Base-by-base conservation (phyloP, 2,888 invertebrate genomes). In the Flexamia atlantica region DNA sequence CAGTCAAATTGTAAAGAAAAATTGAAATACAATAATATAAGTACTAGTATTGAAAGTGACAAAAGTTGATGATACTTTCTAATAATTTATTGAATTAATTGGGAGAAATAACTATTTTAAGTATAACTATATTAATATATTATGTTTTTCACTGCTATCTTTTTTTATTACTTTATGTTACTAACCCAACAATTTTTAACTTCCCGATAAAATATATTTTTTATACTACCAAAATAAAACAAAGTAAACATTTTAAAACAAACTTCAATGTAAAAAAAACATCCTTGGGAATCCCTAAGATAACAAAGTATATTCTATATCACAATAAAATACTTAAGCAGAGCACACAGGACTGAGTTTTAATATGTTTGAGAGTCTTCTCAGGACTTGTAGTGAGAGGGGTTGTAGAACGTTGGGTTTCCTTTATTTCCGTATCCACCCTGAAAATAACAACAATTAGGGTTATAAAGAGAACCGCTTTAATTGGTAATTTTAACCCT, bases 351-450 rank as follows among this genome's bases (percentile, higher is more conserved):
- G 28, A 60, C 28, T 25, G 12, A 36, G 32, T 32, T 23, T n/a
- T 70, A 17, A 1, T 28, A 20, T 40, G 2, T 40, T 32, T 30
- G 32, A 30, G 68, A 28, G 17, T 9, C 17, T 46, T 28, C 46
- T 76, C 17, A 76, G 7, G 46, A 57, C 57, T 79, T 17, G 32
- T 79, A 79, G 17, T 57, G 46, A 0, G 30, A 30, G 32, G 79
- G 79, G 36, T 79, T 79, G 79, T 32, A 79, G 36, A 79, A 79
- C 3, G 32, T 9, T 28, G 79, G 30, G 23, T 79, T 79, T 32
- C 79, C 79, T 79, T 79, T 79, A 79, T n/a, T n/a, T n/a, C 79
- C 57, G 79, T 57, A 79, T 36, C 79, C 79, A 79, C 53, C 79
- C 79, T 79, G 30, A 36, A 57, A 57, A 79, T n/a, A 53, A 20